Percentiles rank a stretch among this genome's conserved stretches.
These are phyloP conservation scores for Limenitis camilla DNA, from an alignment of 2,888 invertebrate species.

Conservation along the genomic window DNA sequence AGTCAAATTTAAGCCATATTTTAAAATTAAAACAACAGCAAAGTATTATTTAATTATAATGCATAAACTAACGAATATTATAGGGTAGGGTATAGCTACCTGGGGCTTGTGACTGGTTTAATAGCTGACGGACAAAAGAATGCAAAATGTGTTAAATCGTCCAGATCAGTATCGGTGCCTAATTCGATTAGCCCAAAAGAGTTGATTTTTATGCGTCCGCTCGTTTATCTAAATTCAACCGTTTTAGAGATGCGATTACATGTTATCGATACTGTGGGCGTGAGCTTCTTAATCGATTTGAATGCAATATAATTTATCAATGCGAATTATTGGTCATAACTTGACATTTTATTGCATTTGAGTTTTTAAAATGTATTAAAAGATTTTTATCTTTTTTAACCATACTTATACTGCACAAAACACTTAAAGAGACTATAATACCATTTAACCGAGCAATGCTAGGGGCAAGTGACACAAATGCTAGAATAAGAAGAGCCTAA, in stretches of 20 bases:
- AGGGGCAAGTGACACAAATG: no score
- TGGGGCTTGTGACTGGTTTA: slow-evolving; percentile 47
- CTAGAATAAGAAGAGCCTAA: no score
- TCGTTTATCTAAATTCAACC: slow-evolving; percentile 61
- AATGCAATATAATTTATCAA: no score
- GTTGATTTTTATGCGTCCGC: slow-evolving; percentile 68
- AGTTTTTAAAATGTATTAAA: no score
- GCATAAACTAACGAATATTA: slow-evolving; percentile 7
- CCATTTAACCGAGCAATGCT: no score
- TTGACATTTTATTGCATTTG: slow-evolving; percentile 4
- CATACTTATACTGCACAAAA: no score
- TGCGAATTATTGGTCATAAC: slow-evolving; percentile 11
- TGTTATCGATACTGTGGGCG: slow-evolving; percentile 24
- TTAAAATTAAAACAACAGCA: slow-evolving; percentile 35
- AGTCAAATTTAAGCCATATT: neutral
- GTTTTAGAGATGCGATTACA: slow-evolving; percentile 36
- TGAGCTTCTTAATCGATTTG: slow-evolving; percentile 3
- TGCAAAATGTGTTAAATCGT: slow-evolving; percentile 71
- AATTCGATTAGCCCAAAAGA: slow-evolving; percentile 71
- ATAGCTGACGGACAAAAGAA: slow-evolving; percentile 63
- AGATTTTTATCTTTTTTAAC: no score
- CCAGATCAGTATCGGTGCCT: slow-evolving; percentile 65
- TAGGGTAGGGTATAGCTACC: slow-evolving; percentile 55
- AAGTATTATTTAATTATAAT: slow-evolving; percentile 1
- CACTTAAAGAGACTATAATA: no score